Percentiles rank a stretch among this genome's conserved stretches.
Evolutionary conservation across 2,113 vertebrate species (phyloP).

Genomic region (Tachycineta bicolor): DNA sequence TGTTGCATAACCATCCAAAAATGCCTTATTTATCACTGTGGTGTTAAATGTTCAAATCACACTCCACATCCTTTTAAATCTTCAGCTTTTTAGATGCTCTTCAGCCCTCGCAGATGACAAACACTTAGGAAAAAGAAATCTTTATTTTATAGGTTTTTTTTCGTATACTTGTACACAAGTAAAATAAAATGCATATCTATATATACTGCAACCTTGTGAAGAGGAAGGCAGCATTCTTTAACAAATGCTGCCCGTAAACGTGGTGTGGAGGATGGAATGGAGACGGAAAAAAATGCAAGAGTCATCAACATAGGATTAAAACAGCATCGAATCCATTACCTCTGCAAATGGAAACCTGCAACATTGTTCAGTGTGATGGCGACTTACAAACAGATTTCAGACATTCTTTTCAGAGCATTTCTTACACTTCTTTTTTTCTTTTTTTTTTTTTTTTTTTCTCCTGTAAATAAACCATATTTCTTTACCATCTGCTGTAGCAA

Average conservation of each 20-base stretch:
- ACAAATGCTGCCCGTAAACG: constrained; percentile 86
- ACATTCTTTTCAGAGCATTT: constrained; percentile 58
- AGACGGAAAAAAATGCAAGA: constrained; percentile 68
- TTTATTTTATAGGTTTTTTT: constrained; percentile 84
- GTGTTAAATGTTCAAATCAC: not conserved
- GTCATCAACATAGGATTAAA: constrained; percentile 79
- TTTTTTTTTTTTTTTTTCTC: not conserved
- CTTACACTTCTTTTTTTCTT: constrained; percentile 21
- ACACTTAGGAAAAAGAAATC: constrained; percentile 76
- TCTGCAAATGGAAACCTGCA: constrained; percentile 74
- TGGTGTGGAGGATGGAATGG: constrained; percentile 77
- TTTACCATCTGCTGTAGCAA: constrained; percentile 56
- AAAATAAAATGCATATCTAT: constrained; percentile 99
- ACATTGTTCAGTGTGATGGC: constrained; percentile 36
- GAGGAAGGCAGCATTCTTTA: constrained; percentile 85
- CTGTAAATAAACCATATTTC: constrained; percentile 46
- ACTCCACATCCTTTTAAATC: not conserved
- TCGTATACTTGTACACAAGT: constrained; percentile 96
- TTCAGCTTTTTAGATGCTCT: not conserved
- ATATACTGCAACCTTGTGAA: constrained; percentile 86
- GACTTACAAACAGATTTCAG: constrained; percentile 60
- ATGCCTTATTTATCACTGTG: not conserved
- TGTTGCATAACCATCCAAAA: not conserved
- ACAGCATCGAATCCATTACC: constrained; percentile 84
- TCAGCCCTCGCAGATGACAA: constrained; percentile 33